These are phyloP conservation scores for Amphipyra tragopoginis DNA, from an alignment of 2,888 invertebrate species.

Conservation along the genomic window DNA sequence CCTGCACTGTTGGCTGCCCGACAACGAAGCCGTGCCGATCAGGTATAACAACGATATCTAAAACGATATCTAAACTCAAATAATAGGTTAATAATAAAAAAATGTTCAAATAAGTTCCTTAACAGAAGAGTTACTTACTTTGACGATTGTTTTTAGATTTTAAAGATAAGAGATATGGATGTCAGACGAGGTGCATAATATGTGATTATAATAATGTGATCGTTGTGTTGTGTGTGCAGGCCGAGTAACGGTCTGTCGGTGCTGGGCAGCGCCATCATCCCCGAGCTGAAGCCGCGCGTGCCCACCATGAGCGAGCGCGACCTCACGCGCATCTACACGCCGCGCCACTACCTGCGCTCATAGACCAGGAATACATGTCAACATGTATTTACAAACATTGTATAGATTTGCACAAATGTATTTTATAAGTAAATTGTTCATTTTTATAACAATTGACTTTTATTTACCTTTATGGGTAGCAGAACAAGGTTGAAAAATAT, in stretches of 20 bases:
- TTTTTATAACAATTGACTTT: conserved; percentile 3
- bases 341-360: conserved; percentile 66
- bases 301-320: conserved; percentile 90
- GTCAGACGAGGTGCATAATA: no score
- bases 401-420: not conserved
- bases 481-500: no score
- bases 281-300: conserved; percentile 89
- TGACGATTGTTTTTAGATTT: no score
- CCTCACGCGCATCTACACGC: conserved; percentile 80
- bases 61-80: no score
- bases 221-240: conserved; percentile 59
- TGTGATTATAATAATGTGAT: no score
- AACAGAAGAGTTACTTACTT: no score
- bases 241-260: conserved; percentile 83
- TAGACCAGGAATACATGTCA: conserved; percentile 5
- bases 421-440: conserved; percentile 2
- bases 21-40: conserved; percentile 71
- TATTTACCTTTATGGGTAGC: not conserved
- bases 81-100: no score
- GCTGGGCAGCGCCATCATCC: conserved; percentile 89
- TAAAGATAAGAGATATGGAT: no score
- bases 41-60: conserved; percentile 59
- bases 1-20: conserved; percentile 87
- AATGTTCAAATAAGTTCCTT: no score
- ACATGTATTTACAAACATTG: not conserved